Evolutionary conservation across 2,113 vertebrate species (phyloP).

Genomic region (Malurus melanocephalus): DNA sequence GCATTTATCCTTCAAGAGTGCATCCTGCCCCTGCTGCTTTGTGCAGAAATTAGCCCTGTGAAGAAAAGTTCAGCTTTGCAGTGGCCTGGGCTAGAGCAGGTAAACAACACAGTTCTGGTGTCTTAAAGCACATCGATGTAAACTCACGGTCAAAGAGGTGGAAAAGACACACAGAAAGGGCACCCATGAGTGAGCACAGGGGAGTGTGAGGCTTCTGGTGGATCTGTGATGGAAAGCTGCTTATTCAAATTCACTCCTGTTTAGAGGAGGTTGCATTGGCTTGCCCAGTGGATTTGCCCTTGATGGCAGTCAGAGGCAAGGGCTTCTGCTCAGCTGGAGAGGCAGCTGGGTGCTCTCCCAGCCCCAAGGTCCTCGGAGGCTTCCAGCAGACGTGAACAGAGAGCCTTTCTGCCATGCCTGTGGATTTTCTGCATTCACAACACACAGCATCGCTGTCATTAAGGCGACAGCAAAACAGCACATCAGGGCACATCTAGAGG

Average conservation of each 20-base stretch:
- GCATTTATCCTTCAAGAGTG: neutral
- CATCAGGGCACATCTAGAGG: neutral
- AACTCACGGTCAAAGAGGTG: neutral
- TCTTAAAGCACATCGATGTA: neutral
- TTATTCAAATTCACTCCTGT: neutral
- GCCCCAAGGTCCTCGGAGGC: neutral
- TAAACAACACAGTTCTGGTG: neutral
- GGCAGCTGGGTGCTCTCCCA: neutral
- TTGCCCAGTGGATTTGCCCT: neutral
- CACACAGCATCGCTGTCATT: neutral
- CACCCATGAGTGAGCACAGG: neutral
- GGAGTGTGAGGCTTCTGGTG: neutral
- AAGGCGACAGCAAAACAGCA: conserved; percentile 13
- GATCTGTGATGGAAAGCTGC: neutral
- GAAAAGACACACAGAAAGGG: neutral
- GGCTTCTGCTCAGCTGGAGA: neutral
- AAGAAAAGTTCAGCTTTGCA: neutral
- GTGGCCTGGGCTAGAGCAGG: neutral
- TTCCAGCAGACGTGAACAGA: neutral
- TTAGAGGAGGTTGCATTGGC: neutral
- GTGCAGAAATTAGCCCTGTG: neutral
- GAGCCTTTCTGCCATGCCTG: neutral
- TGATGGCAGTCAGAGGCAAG: neutral
- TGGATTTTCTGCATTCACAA: conserved; percentile 4
- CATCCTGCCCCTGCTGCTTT: neutral